phyloP scores from a whole-genome alignment of 2,888 invertebrate species.

The Punctoribates punctum region DNA sequence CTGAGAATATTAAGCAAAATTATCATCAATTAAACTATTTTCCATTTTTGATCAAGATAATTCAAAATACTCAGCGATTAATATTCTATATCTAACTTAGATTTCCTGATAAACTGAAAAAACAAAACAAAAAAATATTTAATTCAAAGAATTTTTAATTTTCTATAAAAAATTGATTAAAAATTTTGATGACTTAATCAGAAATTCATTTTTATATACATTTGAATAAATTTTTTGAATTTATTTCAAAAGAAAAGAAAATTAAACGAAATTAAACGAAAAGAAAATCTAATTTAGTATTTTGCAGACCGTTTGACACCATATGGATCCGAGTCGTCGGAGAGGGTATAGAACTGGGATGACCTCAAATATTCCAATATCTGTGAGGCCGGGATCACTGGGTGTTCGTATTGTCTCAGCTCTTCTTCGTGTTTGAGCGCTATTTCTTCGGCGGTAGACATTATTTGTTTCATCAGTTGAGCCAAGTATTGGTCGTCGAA shows the following conservation, averaged over 20 bases:
- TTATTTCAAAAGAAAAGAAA: background rate
- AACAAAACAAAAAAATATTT: no score
- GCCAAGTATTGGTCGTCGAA: background rate
- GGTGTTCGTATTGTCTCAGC: background rate
- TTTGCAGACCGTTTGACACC: background rate
- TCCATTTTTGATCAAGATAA: no score
- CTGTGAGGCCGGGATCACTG: background rate
- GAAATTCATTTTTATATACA: background rate
- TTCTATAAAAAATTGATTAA: background rate
- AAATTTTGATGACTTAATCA: background rate
- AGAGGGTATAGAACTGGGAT: background rate
- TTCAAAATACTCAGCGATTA: no score
- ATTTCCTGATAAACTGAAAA: no score
- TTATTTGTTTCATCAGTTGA: slow-evolving; percentile 6
- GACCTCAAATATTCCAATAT: background rate
- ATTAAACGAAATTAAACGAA: background rate
- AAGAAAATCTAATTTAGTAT: background rate
- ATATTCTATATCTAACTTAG: no score
- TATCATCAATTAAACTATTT: no score
- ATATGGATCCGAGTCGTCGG: background rate
- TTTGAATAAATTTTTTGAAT: background rate
- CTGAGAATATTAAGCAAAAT: no score
- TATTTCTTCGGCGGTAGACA: slow-evolving; percentile 5
- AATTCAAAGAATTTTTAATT: background rate
- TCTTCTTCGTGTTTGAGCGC: slow-evolving; percentile 16